Evolutionary conservation across 2,888 invertebrate species (phyloP), one percentile per base, ranked within the genome.

Genomic region (Leptarthrus brevirostris): DNA sequence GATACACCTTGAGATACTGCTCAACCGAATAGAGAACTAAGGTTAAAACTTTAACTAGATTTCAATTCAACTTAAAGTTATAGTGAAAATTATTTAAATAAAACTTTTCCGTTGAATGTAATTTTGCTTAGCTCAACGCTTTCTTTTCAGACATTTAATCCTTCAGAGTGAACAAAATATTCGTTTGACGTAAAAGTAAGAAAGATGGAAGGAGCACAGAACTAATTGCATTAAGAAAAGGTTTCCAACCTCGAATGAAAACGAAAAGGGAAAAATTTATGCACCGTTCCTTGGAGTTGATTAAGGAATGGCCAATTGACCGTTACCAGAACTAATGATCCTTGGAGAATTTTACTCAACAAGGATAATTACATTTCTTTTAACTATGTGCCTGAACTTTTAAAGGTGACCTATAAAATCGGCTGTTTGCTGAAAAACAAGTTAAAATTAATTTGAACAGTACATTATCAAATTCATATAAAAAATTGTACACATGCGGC

Each of bases 161-260:
- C 24, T n/a, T 44, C n/a, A 64, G 64, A 22, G 24, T 20, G 24
- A 12, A 10, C 36, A 26, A 58, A 36, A 58, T 34, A 14, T 16
- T 36, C 36, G 4, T 58, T 58, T 58, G 14, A 58, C 58, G 58
- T 58, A 36, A 58, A 18, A 58, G 18, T 36, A 16, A 10, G 12
- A 10, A 3, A 5, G 40, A 12, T 12, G 40, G 3, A 40, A 40
- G 26, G 16, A 16, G 58, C 34, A 16, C 16, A 58, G 16, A 34
- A 47, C n/a, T 64, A 64, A 64, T 64, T 44, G 64, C 47, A 47
- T 47, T 64, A 64, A 64, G 61, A 64, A 64, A 64, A 64, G 64
- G 64, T 44, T 64, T 64, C 34, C 26, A 44, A 36, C 34, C 2
- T 18, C 12, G 8, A 18, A n/a, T 16, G 61, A 40, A 34, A 36